Percentiles rank a stretch among this genome's conserved stretches.
Conservation (phyloP, 2,888 invertebrate species). For the Syrista parreyssii region DNA sequence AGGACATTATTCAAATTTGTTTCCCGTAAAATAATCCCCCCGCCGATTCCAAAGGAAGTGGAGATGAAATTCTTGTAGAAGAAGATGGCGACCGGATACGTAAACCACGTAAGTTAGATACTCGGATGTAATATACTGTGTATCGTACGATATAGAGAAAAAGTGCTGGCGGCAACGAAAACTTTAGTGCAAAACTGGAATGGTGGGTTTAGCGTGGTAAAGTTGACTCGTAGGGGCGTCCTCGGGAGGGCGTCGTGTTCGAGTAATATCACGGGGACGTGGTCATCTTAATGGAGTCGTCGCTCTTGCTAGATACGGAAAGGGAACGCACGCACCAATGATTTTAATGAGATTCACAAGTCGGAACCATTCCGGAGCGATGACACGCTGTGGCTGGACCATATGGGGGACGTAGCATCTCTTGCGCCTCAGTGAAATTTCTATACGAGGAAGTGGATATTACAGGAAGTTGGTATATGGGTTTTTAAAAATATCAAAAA, state of each 20-base stretch:
- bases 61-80: not conserved
- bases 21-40: constrained; percentile 44
- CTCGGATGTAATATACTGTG: not conserved
- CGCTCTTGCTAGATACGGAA: constrained; percentile 41
- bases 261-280: constrained; percentile 64
- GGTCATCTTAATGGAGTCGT: constrained; percentile 65
- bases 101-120: not conserved
- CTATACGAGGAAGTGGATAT: not conserved
- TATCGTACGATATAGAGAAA: not conserved
- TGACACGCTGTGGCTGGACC: constrained; percentile 14
- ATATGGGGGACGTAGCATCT: constrained; percentile 3
- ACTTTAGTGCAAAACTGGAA: constrained; percentile 1
- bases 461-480: not conserved
- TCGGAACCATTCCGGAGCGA: constrained; percentile 31
- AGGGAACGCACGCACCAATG: constrained; percentile 61
- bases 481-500: constrained; percentile 12
- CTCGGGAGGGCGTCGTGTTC: constrained; percentile 36
- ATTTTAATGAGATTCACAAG: constrained; percentile 64
- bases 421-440: constrained; percentile 6
- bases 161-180: constrained; percentile 14
- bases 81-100: not conserved
- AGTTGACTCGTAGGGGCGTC: not conserved
- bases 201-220: not conserved
- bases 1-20: constrained; percentile 62
- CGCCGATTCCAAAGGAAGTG: not conserved